A percentile compares a stretch with the other conserved stretches of the same genome.
Evolutionary conservation across 2,113 vertebrate species (phyloP).

Genomic region (Andinoacara biseriatus): DNA sequence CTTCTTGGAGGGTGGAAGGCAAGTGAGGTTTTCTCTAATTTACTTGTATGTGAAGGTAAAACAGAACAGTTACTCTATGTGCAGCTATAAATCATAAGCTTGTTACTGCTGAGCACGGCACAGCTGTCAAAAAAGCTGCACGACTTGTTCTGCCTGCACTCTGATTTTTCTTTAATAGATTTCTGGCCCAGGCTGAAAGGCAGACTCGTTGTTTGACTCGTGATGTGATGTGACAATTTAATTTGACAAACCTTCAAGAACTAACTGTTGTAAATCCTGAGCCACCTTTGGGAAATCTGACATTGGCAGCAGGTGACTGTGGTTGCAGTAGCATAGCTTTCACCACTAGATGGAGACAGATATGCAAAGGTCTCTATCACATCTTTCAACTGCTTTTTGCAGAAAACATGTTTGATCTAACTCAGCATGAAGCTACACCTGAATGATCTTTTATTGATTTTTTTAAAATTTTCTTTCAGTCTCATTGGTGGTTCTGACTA

Average conservation of each 20-base stretch:
- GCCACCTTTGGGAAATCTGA: neutral
- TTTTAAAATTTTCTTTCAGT: constrained; percentile 73
- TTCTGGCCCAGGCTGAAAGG: neutral
- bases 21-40: constrained; percentile 5
- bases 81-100: neutral
- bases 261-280: neutral
- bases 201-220: neutral
- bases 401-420: neutral
- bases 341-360: constrained; percentile 63
- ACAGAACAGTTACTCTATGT: neutral
- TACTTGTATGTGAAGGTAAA: neutral
- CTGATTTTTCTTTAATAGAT: neutral
- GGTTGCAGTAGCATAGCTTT: constrained; percentile 21
- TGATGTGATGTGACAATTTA: neutral
- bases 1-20: constrained; percentile 94
- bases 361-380: neutral
- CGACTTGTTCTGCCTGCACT: neutral
- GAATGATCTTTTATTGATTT: neutral
- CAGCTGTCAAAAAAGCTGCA: neutral
- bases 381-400: neutral
- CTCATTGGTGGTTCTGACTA: constrained; percentile 92
- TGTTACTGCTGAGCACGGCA: neutral
- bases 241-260: neutral
- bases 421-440: neutral
- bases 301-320: neutral